Evolutionary conservation across 1,140 invertebrate species (phyloP), one percentile per base, ranked within the genome.

Genomic region (Drosophila sechellia): DNA sequence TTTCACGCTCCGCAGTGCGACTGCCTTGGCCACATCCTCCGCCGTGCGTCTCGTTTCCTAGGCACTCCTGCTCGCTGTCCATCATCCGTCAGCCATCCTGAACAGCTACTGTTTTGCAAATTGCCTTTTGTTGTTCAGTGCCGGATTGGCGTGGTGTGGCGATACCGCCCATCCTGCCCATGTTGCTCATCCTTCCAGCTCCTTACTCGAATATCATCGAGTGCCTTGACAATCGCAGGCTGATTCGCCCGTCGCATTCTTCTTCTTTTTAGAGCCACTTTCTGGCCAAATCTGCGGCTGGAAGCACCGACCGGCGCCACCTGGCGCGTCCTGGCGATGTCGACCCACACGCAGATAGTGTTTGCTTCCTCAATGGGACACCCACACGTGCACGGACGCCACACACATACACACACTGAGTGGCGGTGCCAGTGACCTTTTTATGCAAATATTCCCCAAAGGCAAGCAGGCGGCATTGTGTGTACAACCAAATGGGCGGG

Each of bases 361-460:
- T 40, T 37, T 39, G 39, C 43, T 73, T 61, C 66, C 48, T 68
- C 49, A 61, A 60, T 80, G 71, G 37, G 35, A 55, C 45, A 71
- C 59, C 37, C 48, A 55, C 20, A 31, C 31, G 8, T 10, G 8
- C 31, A 27, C 5, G 27, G 27, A 22, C 20, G 3, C 3, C 35
- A 37, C 35, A 39, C 37, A 25, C 34, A 35, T 34, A 27, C 31
- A 35, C 15, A 45, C 48, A 49, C n/a, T 56, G 68, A 76, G 71
- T 87, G 87, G 80, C 71, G 79, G 71, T 87, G 87, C 83, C 71
- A 81, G 77, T 90, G 87, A 90, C 87, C 87, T 77, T 90, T 81
- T 81, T 87, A 90, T 90, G 83, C 75, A 90, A 90, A 90, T 90
- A 87, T 87, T 78, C 74, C 59, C 61, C 68, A 15, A 63, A 58